Evolutionary conservation across 1,140 invertebrate species (phyloP).

Genomic region (Arctopsyche grandis): DNA sequence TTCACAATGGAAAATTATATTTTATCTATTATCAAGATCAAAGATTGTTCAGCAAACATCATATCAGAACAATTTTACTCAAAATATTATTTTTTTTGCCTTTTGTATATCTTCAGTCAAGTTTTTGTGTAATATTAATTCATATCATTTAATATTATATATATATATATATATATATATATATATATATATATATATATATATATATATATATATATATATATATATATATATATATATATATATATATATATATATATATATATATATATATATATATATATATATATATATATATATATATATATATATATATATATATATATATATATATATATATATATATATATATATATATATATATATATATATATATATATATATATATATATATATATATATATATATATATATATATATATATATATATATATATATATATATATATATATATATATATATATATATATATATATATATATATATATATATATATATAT

Average conservation of each 20-base stretch:
- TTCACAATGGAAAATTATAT: conserved; percentile 21
- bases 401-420: not conserved
- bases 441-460: not conserved
- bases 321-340: not conserved
- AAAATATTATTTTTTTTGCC: not conserved
- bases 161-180: not conserved
- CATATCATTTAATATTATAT: not conserved
- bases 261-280: not conserved
- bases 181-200: not conserved
- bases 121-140: conserved; percentile 10
- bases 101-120: not conserved
- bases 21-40: conserved; percentile 26
- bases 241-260: not conserved
- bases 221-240: not conserved
- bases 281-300: not conserved
- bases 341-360: not conserved
- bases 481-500: not conserved
- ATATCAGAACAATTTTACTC: not conserved
- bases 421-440: not conserved
- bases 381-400: not conserved
- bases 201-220: not conserved
- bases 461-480: not conserved
- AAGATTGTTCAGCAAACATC: not conserved
- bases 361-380: not conserved
- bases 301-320: not conserved